Evolutionary conservation across 1,140 invertebrate genomes (phyloP).

Genomic region (Portunus trituberculatus): DNA sequence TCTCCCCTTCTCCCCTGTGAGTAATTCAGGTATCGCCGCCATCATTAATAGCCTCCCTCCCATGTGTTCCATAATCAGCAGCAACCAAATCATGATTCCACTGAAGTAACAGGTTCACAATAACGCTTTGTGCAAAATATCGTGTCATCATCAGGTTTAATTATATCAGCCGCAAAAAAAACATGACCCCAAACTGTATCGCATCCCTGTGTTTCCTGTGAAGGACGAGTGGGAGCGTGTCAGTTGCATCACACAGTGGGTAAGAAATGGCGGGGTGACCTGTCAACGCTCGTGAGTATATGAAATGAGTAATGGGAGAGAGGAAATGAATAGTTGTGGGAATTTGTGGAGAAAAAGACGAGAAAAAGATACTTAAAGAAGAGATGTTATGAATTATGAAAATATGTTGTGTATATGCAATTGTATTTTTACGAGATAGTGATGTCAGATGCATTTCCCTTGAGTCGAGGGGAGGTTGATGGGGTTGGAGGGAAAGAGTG

Average conservation of each 20-base stretch:
- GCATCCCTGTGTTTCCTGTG: background rate
- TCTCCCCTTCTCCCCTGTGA: too few relatives aligned
- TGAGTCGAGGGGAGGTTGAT: background rate
- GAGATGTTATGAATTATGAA: background rate
- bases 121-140: background rate
- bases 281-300: background rate
- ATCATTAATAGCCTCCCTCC: too few relatives aligned
- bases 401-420: background rate
- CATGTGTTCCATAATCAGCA: slow-evolving; percentile 5
- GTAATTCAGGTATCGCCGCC: too few relatives aligned
- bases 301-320: background rate
- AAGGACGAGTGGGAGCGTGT: background rate
- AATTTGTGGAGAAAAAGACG: background rate
- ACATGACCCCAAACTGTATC: background rate
- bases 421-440: background rate
- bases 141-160: background rate
- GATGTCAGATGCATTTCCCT: background rate
- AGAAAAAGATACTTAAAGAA: background rate
- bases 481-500: background rate
- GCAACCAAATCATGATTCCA: background rate
- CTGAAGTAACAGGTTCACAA: slow-evolving; percentile 1
- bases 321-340: background rate
- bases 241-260: background rate
- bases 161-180: background rate
- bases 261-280: background rate